phyloP scores from a whole-genome alignment of 2,888 invertebrate genomes.

The Caenorhabditis sp. region DNA sequence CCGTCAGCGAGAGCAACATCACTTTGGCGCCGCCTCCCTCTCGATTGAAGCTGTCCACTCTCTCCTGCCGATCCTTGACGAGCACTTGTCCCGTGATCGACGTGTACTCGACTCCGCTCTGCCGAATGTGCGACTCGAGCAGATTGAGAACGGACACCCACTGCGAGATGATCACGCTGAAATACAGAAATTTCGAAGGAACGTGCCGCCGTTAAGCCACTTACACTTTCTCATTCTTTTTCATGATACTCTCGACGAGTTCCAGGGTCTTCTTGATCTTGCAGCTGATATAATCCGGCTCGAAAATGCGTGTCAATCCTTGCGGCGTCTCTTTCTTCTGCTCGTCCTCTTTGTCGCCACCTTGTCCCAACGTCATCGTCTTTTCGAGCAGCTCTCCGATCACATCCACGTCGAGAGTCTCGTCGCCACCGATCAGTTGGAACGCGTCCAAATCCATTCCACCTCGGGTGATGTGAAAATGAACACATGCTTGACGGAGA shows the following conservation, averaged over 20 bases:
- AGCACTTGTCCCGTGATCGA: slow-evolving; percentile 87
- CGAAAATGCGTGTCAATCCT: slow-evolving; percentile 62
- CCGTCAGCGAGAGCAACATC: slow-evolving; percentile 89
- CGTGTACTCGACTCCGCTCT: slow-evolving; percentile 80
- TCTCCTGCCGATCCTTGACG: slow-evolving; percentile 66
- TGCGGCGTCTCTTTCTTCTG: neutral
- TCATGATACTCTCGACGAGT: slow-evolving; percentile 55
- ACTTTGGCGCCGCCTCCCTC: slow-evolving; percentile 82
- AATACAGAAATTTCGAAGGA: slow-evolving; percentile 2
- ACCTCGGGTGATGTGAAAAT: slow-evolving; percentile 87
- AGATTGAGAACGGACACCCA: slow-evolving; percentile 90
- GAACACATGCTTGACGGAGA: slow-evolving; percentile 90
- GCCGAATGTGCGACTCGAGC: slow-evolving; percentile 84
- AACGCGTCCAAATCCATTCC: slow-evolving; percentile 75
- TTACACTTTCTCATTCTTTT: slow-evolving; percentile 59
- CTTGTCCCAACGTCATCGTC: slow-evolving; percentile 60
- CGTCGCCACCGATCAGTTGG: slow-evolving; percentile 61
- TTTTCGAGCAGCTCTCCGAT: slow-evolving; percentile 57
- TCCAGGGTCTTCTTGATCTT: slow-evolving; percentile 54
- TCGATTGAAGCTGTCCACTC: slow-evolving; percentile 85
- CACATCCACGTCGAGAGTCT: slow-evolving; percentile 38
- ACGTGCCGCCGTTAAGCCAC: neutral
- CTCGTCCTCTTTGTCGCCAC: slow-evolving; percentile 11
- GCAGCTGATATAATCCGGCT: slow-evolving; percentile 45
- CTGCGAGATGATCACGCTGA: slow-evolving; percentile 88